Percentiles rank a stretch among this genome's conserved stretches.
phyloP scores from a whole-genome alignment of 2,888 invertebrate species.

The Sthenelais limicola region DNA sequence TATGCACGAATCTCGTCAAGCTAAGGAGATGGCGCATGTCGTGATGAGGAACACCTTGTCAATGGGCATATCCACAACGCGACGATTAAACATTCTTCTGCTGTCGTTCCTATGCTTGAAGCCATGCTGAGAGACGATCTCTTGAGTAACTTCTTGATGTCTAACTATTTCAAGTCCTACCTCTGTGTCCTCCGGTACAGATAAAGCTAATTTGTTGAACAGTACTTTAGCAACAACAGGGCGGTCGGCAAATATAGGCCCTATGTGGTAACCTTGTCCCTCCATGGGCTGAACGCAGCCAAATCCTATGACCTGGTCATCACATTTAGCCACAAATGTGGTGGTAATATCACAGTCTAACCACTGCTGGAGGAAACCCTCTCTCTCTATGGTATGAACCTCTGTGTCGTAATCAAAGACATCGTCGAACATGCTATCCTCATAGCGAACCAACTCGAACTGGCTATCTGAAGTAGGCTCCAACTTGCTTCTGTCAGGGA shows the following conservation, averaged over 20 bases:
- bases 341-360: conserved; percentile 14
- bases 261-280: conserved; percentile 1
- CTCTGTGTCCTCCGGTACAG: conserved; percentile 22
- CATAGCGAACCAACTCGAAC: conserved; percentile 7
- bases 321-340: conserved; percentile 9
- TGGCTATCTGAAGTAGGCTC: background rate
- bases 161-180: conserved; percentile 6
- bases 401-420: conserved; percentile 21
- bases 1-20: no score
- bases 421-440: conserved; percentile 30
- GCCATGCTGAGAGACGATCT: conserved; percentile 5
- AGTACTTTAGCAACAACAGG: conserved; percentile 1
- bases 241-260: conserved; percentile 26
- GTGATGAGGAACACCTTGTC: conserved; percentile 22
- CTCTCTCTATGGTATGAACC: conserved; percentile 25
- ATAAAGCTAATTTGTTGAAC: conserved; percentile 13
- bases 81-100: conserved; percentile 15
- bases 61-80: conserved; percentile 7
- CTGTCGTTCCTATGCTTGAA: conserved; percentile 12
- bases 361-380: conserved; percentile 35
- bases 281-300: conserved; percentile 34
- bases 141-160: background rate
- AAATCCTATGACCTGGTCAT: conserved; percentile 16
- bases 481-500: background rate
- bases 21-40: conserved; percentile 14